These are phyloP conservation scores for Gonocerus acuteangulatus DNA, from an alignment of 2,888 invertebrate genomes.

Conservation along the genomic window DNA sequence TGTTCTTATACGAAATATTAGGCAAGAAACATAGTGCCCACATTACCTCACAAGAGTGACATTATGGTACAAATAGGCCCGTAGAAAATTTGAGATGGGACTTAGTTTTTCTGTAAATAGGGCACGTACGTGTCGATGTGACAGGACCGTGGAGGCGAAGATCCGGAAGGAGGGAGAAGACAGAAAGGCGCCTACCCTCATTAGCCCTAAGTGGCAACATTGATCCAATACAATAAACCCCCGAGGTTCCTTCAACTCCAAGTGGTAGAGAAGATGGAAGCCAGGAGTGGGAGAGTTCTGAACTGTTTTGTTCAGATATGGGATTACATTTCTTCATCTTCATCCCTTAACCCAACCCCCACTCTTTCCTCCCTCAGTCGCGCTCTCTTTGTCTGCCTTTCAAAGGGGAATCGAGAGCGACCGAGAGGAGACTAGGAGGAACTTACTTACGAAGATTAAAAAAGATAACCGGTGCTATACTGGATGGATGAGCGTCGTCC, in stretches of 20 bases:
- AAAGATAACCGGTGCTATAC: slow-evolving; percentile 30
- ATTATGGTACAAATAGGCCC: too few relatives aligned
- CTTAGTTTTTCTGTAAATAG: too few relatives aligned
- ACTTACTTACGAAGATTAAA: slow-evolving; percentile 37
- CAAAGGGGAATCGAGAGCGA: neutral
- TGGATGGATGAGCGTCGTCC: slow-evolving; percentile 10
- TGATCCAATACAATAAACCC: slow-evolving; percentile 36
- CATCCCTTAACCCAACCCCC: slow-evolving; percentile 27
- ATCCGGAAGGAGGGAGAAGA: too few relatives aligned
- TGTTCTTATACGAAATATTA: too few relatives aligned
- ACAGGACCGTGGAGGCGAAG: too few relatives aligned
- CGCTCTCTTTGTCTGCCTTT: neutral
- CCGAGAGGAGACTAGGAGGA: slow-evolving; percentile 4
- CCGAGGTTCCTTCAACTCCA: too few relatives aligned
- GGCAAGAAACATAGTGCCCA: too few relatives aligned
- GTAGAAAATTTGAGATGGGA: too few relatives aligned
- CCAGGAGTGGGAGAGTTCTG: slow-evolving; percentile 7
- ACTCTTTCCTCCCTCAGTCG: slow-evolving; percentile 30
- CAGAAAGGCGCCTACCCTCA: slow-evolving; percentile 31
- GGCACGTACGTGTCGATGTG: too few relatives aligned
- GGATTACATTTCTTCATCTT: slow-evolving; percentile 35
- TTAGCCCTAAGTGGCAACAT: slow-evolving; percentile 36
- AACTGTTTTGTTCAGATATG: slow-evolving; percentile 36
- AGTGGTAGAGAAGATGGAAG: neutral
- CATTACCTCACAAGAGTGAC: too few relatives aligned